Percentiles rank a stretch among this genome's conserved stretches.
phyloP scores from a whole-genome alignment of 2,113 vertebrate genomes.

The Tonatia bakeri region DNA sequence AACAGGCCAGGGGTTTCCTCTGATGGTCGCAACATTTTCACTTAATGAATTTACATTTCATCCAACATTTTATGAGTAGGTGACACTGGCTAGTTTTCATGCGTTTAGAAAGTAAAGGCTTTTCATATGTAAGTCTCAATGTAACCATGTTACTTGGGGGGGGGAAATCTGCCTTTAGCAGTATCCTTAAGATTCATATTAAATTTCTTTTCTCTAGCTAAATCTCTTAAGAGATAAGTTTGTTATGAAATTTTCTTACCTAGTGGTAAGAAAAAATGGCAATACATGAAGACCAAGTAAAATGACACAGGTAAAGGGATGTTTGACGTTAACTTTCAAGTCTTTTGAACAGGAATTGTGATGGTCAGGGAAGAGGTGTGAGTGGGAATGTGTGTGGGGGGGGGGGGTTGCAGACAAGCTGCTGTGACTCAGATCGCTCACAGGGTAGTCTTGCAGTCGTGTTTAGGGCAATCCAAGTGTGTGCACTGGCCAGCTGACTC shows the following conservation, averaged over 20 bases:
- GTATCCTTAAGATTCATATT: not conserved
- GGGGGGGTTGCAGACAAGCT: not conserved
- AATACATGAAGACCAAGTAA: not conserved
- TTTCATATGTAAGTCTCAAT: not conserved
- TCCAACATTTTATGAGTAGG: not conserved
- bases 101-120: not conserved
- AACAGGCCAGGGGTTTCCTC: slow-evolving; percentile 17
- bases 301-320: not conserved
- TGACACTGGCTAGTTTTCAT: not conserved
- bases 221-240: not conserved
- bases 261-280: not conserved
- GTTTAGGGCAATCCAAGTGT: not conserved
- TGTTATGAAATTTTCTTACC: not conserved
- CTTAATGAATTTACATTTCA: slow-evolving; percentile 14
- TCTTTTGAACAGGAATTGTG: slow-evolving; percentile 1
- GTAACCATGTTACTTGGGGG: not conserved
- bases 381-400: not conserved
- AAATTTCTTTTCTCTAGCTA: not conserved
- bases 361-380: not conserved
- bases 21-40: slow-evolving; percentile 22
- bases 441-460: not conserved
- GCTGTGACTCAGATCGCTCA: not conserved
- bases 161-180: not conserved
- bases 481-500: not conserved
- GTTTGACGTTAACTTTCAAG: not conserved